phyloP scores from a whole-genome alignment of 2,888 invertebrate genomes.

The Ecdyonurus torrentis region DNA sequence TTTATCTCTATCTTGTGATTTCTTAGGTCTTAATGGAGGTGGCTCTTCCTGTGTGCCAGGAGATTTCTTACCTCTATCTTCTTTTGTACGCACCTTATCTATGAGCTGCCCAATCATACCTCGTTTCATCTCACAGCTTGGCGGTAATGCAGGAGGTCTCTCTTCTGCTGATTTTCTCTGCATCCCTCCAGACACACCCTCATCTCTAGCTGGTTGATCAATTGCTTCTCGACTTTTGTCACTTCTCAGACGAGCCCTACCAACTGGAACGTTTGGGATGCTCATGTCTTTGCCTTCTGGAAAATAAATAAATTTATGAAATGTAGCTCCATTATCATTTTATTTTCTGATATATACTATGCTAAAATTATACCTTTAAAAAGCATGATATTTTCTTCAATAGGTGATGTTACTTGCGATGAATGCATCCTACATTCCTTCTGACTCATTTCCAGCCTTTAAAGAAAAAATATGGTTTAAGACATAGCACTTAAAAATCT shows the following conservation, averaged over 20 bases:
- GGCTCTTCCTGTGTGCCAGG: conserved; percentile 16
- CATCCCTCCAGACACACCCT: background rate
- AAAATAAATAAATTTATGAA: background rate
- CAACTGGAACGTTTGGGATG: background rate
- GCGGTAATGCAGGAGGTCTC: conserved; percentile 4
- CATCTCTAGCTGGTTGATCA: background rate
- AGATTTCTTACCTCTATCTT: conserved; percentile 20
- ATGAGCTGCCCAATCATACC: conserved; percentile 37
- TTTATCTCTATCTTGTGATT: conserved; percentile 5
- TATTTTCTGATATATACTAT: background rate
- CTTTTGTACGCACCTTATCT: conserved; percentile 29
- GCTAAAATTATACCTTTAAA: conserved; percentile 6
- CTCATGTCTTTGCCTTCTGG: background rate
- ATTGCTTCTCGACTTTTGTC: background rate
- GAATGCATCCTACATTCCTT: conserved; percentile 15
- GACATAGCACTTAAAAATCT: background rate
- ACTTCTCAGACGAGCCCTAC: background rate
- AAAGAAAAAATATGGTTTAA: conserved; percentile 12
- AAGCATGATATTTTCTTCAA: conserved; percentile 9
- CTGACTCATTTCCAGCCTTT: conserved; percentile 12
- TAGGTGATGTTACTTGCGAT: conserved; percentile 8
- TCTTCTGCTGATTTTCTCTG: background rate
- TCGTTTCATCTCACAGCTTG: conserved; percentile 16
- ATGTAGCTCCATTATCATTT: background rate
- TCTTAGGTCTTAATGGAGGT: conserved; percentile 4